Percentiles rank a stretch among this genome's conserved stretches.
phyloP scores from a whole-genome alignment of 2,113 vertebrate species.

The Camelus bactrianus region DNA sequence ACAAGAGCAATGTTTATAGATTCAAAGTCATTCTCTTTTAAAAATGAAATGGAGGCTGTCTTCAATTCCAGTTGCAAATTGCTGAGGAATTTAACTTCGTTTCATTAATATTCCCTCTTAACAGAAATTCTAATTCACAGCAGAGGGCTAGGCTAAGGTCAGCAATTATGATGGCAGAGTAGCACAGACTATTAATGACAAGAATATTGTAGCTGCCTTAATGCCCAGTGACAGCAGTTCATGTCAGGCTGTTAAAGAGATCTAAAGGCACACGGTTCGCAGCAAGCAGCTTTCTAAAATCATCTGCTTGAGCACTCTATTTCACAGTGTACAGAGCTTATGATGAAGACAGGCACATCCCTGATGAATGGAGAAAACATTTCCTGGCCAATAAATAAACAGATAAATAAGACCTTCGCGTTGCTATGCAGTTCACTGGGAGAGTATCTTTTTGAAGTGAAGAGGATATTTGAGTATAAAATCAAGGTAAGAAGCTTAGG shows the following conservation, averaged over 20 bases:
- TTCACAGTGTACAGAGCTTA: slow-evolving; percentile 79
- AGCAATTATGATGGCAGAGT: slow-evolving; percentile 70
- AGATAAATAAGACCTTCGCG: slow-evolving; percentile 53
- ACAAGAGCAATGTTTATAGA: slow-evolving; percentile 51
- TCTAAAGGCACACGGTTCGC: slow-evolving; percentile 69
- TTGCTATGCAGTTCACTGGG: slow-evolving; percentile 29
- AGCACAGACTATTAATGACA: slow-evolving; percentile 76
- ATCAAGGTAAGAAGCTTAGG: slow-evolving; percentile 14
- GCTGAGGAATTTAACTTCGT: slow-evolving; percentile 65
- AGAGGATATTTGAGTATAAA: not conserved
- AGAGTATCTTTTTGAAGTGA: slow-evolving; percentile 61
- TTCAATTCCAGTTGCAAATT: slow-evolving; percentile 56
- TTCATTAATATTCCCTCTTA: slow-evolving; percentile 73
- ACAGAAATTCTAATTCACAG: slow-evolving; percentile 73
- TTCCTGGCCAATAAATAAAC: slow-evolving; percentile 52
- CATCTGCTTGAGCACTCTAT: slow-evolving; percentile 77
- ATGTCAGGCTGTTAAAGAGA: slow-evolving; percentile 72
- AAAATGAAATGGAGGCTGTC: slow-evolving; percentile 50
- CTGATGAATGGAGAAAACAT: slow-evolving; percentile 70
- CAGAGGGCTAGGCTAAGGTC: slow-evolving; percentile 66
- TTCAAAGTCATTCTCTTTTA: slow-evolving; percentile 57
- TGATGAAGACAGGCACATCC: slow-evolving; percentile 32
- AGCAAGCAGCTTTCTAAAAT: slow-evolving; percentile 70
- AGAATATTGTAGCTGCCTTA: slow-evolving; percentile 72
- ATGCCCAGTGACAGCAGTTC: slow-evolving; percentile 69